Evolutionary conservation across 2,888 invertebrate species (phyloP).

Genomic region (Mallateleia sp.): DNA sequence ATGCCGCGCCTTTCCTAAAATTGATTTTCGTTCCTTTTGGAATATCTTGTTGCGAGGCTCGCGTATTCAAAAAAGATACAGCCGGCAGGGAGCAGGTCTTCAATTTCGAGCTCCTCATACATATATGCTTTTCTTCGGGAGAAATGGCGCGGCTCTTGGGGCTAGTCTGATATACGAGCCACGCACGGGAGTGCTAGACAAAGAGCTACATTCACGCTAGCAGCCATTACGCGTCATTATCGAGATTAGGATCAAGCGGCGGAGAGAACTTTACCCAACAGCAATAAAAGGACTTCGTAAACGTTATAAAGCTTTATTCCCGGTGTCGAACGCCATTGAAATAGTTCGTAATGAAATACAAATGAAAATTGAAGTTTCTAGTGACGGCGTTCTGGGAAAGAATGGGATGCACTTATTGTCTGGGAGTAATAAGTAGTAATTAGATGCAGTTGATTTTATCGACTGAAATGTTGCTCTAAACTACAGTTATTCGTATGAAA

Average conservation of each 20-base stretch:
- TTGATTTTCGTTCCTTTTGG: conserved; percentile 43
- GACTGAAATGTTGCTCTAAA: background rate
- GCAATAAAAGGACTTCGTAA: conserved; percentile 72
- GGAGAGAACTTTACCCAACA: conserved; percentile 76
- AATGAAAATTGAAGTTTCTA: conserved; percentile 38
- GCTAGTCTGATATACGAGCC: conserved; percentile 84
- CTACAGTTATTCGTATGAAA: background rate
- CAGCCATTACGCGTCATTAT: conserved; percentile 90
- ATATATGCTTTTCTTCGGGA: conserved; percentile 84
- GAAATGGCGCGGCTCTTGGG: conserved; percentile 85
- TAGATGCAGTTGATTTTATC: background rate
- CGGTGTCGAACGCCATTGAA: conserved; percentile 57
- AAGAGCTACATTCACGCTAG: conserved; percentile 89
- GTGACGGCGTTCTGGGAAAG: too few species aligned
- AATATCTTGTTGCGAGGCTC: background rate
- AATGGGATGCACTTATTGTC: too few species aligned
- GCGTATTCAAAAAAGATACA: conserved; percentile 16
- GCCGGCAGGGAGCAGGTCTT: conserved; percentile 19
- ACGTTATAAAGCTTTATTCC: conserved; percentile 62
- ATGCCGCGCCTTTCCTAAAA: conserved; percentile 21
- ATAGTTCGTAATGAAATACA: conserved; percentile 32
- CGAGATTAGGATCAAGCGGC: conserved; percentile 89
- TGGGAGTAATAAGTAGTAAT: too few species aligned
- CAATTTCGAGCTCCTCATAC: conserved; percentile 81
- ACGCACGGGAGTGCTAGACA: conserved; percentile 86